phyloP scores from a whole-genome alignment of 2,797 vertebrate species.

The Parambassis ranga region DNA sequence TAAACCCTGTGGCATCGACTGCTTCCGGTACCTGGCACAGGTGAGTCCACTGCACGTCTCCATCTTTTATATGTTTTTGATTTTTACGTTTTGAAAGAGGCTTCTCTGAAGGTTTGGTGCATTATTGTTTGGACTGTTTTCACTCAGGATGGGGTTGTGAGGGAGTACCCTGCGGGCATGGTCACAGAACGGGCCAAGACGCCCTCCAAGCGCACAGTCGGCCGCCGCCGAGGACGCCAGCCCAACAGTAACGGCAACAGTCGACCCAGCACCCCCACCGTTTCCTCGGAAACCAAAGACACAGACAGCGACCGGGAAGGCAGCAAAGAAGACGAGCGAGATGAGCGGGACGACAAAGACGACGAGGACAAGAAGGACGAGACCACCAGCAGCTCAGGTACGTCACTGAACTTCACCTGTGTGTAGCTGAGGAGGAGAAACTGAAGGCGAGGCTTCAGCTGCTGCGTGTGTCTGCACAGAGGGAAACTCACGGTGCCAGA shows the following conservation, averaged over 20 bases:
- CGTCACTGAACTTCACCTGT: no score
- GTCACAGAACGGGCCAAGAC: conserved; percentile 91
- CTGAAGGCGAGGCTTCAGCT: no score
- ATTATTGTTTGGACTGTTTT: neutral
- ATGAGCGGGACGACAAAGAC: conserved; percentile 87
- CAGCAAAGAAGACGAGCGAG: conserved; percentile 88
- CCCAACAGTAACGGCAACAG: conserved; percentile 93
- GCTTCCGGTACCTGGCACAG: conserved; percentile 93
- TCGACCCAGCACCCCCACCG: conserved; percentile 93
- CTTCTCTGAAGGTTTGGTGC: no score
- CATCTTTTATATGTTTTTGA: no score
- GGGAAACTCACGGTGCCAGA: conserved; percentile 96
- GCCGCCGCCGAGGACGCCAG: conserved; percentile 89
- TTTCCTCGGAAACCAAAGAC: conserved; percentile 92
- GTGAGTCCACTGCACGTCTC: conserved; percentile 56
- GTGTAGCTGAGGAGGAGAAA: no score
- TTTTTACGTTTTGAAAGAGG: no score
- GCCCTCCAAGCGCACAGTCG: conserved; percentile 87
- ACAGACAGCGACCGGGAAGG: conserved; percentile 94
- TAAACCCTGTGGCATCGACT: conserved; percentile 92
- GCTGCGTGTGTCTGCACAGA: conserved; percentile 83
- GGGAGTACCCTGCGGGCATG: conserved; percentile 85
- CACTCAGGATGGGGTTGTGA: conserved; percentile 80
- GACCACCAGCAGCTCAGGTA: conserved; percentile 94
- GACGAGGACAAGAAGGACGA: conserved; percentile 97